Percentiles rank a stretch among this genome's conserved stretches.
These are phyloP conservation scores for Ommatoiulus sabulosus DNA, from an alignment of 2,888 invertebrate species.

Conservation along the genomic window DNA sequence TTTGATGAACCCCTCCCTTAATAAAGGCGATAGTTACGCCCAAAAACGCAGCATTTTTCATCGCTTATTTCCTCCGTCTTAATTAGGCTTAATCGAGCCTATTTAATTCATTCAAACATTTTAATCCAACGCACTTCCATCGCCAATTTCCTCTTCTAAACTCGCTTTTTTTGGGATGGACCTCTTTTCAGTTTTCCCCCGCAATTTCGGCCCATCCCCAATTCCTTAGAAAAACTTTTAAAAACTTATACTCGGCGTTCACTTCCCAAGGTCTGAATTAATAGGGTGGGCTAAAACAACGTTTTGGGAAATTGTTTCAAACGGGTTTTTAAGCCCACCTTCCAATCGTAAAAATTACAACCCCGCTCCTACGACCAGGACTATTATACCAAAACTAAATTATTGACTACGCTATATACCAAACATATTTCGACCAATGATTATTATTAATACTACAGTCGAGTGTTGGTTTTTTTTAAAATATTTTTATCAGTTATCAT, in stretches of 20 bases:
- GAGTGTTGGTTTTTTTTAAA: no score
- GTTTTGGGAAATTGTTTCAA: neutral
- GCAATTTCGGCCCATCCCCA: neutral
- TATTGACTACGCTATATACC: no score
- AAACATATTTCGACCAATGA: no score
- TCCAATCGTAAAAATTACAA: neutral
- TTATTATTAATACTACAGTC: no score
- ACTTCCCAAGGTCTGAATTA: neutral
- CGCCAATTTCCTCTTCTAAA: neutral
- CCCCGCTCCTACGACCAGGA: neutral
- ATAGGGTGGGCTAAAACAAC: conserved; percentile 12
- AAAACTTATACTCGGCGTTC: neutral
- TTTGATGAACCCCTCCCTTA: no score
- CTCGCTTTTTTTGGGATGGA: neutral
- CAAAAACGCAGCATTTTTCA: neutral
- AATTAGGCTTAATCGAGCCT: neutral
- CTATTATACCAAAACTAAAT: no score
- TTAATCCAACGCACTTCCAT: no score
- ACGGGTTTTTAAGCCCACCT: conserved; percentile 19
- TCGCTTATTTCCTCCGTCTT: neutral
- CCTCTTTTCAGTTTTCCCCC: neutral
- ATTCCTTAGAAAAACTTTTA: neutral
- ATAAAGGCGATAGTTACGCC: neutral
- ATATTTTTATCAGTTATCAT: no score
- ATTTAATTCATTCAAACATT: neutral